Base-by-base conservation (phyloP, 1,140 invertebrate genomes). In the Zaprionus taronus region DNA sequence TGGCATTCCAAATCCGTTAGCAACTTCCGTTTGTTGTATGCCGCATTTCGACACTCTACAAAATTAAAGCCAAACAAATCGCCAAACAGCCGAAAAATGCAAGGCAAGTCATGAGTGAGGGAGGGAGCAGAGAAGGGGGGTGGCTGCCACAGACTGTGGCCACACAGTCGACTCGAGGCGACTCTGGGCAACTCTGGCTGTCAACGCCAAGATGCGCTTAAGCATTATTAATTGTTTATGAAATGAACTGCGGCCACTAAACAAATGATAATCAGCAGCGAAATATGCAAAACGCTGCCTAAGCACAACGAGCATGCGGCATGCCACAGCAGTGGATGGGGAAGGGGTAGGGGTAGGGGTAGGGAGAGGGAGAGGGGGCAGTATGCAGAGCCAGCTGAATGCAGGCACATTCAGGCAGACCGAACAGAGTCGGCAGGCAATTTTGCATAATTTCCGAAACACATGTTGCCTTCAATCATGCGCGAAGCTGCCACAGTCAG, bases 381-480 rank as follows among this genome's bases (percentile, higher is more conserved):
- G 28, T 26, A 2, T 44, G 56, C 31, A 53, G 22, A 58, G 20
- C 41, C 20, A 61, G 24, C 64, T 34, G 63, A 58, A 22, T 74
- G 66, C 82, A 85, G 64, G 44, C 70, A 56, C 60, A 84, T 85
- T 70, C 75, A 85, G 82, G 80, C 72, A 38, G 14, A 15, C 14
- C 36, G 36, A 12, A 38, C 36, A 12, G 36, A 38, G 77, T 65
- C 72, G 63, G 72, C 64, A 90, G 85, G 79, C 85, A 91, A 90
- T 90, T 90, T 90, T 90, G 86, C 86, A 90, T 91, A 91, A 91
- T 91, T 91, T 91, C 87, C 87, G 87, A 91, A 87, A 91, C 89
- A 91, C 89, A 91, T 91, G 89, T 91, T 91, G 83, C 89, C 83
- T 91, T 91, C 89, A 91, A 89, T 91, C 89, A 91, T 85, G 85